Evolutionary conservation across 2,888 invertebrate genomes (phyloP), one percentile per base, ranked within the genome.

Genomic region (Caenorhabditis wallacei): DNA sequence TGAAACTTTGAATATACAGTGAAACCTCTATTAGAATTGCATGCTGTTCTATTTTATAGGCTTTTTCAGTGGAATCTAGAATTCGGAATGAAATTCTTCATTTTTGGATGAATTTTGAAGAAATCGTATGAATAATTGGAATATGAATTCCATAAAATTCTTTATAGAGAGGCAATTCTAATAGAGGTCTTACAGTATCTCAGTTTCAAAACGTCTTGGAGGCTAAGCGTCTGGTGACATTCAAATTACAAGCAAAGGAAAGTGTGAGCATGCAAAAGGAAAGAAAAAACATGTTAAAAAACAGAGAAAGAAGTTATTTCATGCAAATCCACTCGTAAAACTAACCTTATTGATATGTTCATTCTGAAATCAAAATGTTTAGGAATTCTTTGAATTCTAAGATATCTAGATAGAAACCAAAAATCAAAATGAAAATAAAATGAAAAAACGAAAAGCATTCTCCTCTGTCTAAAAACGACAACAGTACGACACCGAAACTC

Each of bases 321-420:
- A 75, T 68, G 54, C 64, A 54, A 20, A 43, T 61, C 30, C 54
- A 74, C 48, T 46, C 57, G 51, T 24, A 53, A 76, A 76, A 76
- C 76, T 68, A 76, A 76, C 76, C 76, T 76, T 76, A 40, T 24
- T 20, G 30, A 22, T 40, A 53, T 61, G 20, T 10, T 46, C 76
- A 61, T 76, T 69, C 76, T 76, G 76, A 76, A 76, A 76, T 59
- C 51, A 68, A 69, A 69, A 76, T 56, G 26, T 57, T 63, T 75
- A 24, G 22, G 35, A 20, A 11, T 22, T 16, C 13, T 30, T 30
- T 30, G 30, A 30, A 53, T n/a, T 43, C 43, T 61, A 69, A 13
- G 54, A 35, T n/a, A 30, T 30, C 30, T 30, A 11, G 16, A 46
- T 22, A 18, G 51, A 11, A 66, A 66, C 43, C 22, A 20, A 75